Conservation (phyloP, 2,113 vertebrate species). For the Perca schrenkii region DNA sequence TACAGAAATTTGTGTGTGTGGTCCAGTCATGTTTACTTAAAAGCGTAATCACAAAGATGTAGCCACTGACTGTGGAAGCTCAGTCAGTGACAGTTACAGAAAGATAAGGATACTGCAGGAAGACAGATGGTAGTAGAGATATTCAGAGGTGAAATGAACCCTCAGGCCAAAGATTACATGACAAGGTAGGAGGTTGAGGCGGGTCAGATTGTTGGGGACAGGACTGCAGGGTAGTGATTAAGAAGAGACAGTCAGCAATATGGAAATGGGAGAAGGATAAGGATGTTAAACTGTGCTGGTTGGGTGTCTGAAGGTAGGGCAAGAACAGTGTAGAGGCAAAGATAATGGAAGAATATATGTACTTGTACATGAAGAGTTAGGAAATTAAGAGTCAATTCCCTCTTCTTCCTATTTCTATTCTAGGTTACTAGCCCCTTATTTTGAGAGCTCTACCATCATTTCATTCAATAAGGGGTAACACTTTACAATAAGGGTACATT, state of each 20-base stretch:
- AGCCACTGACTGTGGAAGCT: slow-evolving; percentile 6
- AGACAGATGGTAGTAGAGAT: slow-evolving; percentile 13
- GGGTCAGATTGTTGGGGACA: slow-evolving; percentile 47
- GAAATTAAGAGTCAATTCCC: not conserved
- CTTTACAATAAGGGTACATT: too few relatives aligned
- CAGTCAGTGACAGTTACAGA: slow-evolving; percentile 13
- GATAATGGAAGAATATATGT: not conserved
- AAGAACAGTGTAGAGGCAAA: slow-evolving; percentile 16
- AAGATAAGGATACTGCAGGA: slow-evolving; percentile 18
- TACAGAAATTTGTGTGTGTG: slow-evolving; percentile 2
- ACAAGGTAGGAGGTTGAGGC: slow-evolving; percentile 31
- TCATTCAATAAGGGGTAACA: too few relatives aligned
- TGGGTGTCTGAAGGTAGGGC: slow-evolving; percentile 7
- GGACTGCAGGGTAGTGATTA: slow-evolving; percentile 61
- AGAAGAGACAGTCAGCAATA: slow-evolving; percentile 54
- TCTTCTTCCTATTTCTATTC: not conserved
- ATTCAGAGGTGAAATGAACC: slow-evolving; percentile 50
- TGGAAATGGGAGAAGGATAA: slow-evolving; percentile 50
- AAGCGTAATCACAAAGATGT: slow-evolving; percentile 24
- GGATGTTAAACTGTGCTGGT: slow-evolving; percentile 15
- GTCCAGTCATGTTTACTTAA: slow-evolving; percentile 29
- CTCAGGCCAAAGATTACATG: slow-evolving; percentile 31
- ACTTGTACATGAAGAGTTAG: not conserved
- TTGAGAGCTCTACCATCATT: too few relatives aligned
- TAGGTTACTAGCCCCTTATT: not conserved